These are phyloP conservation scores for Rafetus swinhoei DNA, from an alignment of 2,113 vertebrate genomes.

Conservation along the genomic window DNA sequence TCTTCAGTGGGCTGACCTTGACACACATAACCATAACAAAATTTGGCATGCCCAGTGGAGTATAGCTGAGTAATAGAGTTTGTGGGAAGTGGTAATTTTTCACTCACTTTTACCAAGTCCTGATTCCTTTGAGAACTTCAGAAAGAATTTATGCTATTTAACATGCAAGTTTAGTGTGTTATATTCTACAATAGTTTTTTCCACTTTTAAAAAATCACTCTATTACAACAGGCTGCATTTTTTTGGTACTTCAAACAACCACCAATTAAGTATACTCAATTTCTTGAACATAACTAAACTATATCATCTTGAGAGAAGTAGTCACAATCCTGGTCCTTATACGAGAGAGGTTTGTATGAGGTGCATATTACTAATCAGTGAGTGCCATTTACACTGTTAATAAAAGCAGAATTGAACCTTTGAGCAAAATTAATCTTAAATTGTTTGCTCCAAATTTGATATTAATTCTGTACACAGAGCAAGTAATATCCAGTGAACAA, in stretches of 20 bases:
- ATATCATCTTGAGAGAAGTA: slow-evolving; percentile 37
- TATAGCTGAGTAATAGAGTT: background rate
- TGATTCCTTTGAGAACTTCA: background rate
- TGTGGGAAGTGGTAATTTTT: background rate
- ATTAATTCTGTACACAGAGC: slow-evolving; percentile 26
- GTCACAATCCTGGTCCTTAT: slow-evolving; percentile 8
- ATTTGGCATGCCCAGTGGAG: background rate
- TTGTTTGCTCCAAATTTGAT: slow-evolving; percentile 9
- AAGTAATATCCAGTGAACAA: slow-evolving; percentile 10
- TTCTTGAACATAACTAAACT: slow-evolving; percentile 1
- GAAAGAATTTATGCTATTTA: background rate
- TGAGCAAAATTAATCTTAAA: slow-evolving; percentile 51
- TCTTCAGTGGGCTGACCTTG: background rate
- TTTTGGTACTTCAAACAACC: background rate
- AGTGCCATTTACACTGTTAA: background rate
- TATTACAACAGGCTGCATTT: background rate
- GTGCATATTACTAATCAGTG: background rate
- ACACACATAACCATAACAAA: background rate
- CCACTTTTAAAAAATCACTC: background rate
- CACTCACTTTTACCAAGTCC: slow-evolving; percentile 9
- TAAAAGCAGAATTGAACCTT: slow-evolving; percentile 12
- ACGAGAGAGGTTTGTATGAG: slow-evolving; percentile 27
- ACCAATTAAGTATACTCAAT: slow-evolving; percentile 47
- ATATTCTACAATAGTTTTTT: background rate
- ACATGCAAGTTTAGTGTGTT: background rate